Conservation (phyloP, 2,797 vertebrate genomes). For the Borostomias antarcticus region DNA sequence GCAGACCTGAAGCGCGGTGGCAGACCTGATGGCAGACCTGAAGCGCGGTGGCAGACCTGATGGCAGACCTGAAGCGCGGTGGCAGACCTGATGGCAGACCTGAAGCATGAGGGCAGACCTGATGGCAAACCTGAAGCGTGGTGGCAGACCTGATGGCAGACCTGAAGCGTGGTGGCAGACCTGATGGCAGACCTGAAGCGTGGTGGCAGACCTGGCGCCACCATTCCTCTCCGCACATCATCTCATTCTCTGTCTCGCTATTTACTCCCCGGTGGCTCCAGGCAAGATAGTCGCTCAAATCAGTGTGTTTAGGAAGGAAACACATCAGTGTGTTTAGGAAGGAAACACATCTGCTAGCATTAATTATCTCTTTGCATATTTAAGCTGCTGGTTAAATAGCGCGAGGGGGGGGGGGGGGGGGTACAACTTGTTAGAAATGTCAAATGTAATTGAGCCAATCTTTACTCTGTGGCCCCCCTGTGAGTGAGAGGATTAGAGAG, state of each 20-base stretch:
- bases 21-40: no score
- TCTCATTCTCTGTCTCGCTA: conserved; percentile 19
- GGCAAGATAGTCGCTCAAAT: conserved; percentile 54
- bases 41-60: no score
- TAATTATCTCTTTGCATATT: conserved; percentile 70
- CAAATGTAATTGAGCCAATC: conserved; percentile 60
- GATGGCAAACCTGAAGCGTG: no score
- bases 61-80: no score
- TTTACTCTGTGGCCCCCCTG: conserved; percentile 22
- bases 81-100: no score
- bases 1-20: no score
- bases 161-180: no score
- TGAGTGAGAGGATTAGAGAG: neutral
- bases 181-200: no score
- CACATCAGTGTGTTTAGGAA: conserved; percentile 66
- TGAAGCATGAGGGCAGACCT: no score
- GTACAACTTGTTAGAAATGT: conserved; percentile 60
- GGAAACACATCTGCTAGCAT: conserved; percentile 63
- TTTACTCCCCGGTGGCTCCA: conserved; percentile 32
- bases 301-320: conserved; percentile 54
- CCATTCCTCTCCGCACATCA: conserved; percentile 12
- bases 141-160: no score
- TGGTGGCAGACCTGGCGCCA: no score
- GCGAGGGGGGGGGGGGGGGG: conserved; percentile 39
- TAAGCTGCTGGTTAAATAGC: conserved; percentile 56